A percentile compares a stretch with the other conserved stretches of the same genome.
phyloP scores from a whole-genome alignment of 2,113 vertebrate species.

The Bubalus kerabau region DNA sequence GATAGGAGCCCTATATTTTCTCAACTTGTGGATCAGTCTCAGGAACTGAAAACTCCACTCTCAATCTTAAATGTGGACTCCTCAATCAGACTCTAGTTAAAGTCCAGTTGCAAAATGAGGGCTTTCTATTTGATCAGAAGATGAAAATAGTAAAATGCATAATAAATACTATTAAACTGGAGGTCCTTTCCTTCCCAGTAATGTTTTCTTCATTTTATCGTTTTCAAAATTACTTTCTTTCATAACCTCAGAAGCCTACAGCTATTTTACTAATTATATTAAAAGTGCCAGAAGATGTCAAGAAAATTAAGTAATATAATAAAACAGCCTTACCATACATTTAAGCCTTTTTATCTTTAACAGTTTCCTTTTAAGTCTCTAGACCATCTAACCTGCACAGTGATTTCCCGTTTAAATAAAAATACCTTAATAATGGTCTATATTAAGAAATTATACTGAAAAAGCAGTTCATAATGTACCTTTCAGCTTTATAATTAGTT shows the following conservation, averaged over 20 bases:
- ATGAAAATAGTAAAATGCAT: background rate
- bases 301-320: slow-evolving; percentile 36
- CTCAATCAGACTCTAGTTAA: background rate
- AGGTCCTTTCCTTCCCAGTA: background rate
- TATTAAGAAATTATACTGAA: slow-evolving; percentile 62
- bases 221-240: slow-evolving; percentile 47
- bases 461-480: slow-evolving; percentile 53
- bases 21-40: background rate
- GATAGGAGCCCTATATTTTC: background rate
- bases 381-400: slow-evolving; percentile 49
- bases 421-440: slow-evolving; percentile 65
- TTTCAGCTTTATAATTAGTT: slow-evolving; percentile 71
- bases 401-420: slow-evolving; percentile 54
- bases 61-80: background rate
- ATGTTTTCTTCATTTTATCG: slow-evolving; percentile 20
- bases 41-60: background rate
- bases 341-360: slow-evolving; percentile 38
- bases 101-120: background rate
- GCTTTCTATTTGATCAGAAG: background rate
- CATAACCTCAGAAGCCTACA: background rate
- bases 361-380: slow-evolving; percentile 19
- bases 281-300: slow-evolving; percentile 32
- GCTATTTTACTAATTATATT: slow-evolving; percentile 41
- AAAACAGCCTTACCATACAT: slow-evolving; percentile 32
- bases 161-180: background rate